Conservation (phyloP, 2,888 invertebrate genomes). For the Pachycephus smyrnensis region DNA sequence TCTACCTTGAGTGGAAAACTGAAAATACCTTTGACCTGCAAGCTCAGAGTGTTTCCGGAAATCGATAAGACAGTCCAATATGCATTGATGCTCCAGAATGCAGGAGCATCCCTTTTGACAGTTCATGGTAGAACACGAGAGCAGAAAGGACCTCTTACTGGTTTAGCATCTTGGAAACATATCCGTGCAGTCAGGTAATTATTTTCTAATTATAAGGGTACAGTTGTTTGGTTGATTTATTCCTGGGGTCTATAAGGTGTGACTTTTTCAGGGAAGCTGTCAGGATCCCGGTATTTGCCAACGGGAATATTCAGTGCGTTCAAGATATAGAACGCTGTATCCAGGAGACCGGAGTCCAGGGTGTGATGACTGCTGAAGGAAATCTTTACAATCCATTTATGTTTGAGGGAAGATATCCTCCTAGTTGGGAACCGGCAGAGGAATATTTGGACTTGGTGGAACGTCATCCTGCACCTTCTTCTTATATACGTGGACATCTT, state of each 20-base stretch:
- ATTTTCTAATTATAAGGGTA: background rate
- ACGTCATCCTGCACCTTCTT: conserved; percentile 87
- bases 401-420: conserved; percentile 83
- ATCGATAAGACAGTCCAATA: conserved; percentile 88
- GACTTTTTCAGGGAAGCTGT: conserved; percentile 78
- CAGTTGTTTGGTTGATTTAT: background rate
- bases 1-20: conserved; percentile 77
- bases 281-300: conserved; percentile 94
- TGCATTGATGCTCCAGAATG: conserved; percentile 93
- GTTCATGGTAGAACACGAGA: conserved; percentile 97
- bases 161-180: conserved; percentile 93
- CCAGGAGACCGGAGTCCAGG: conserved; percentile 84
- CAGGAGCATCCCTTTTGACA: conserved; percentile 91
- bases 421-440: conserved; percentile 88
- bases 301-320: conserved; percentile 95
- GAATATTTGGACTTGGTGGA: conserved; percentile 89
- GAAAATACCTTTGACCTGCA: conserved; percentile 94
- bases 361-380: conserved; percentile 94
- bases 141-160: conserved; percentile 96
- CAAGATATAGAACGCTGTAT: conserved; percentile 89
- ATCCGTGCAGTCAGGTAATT: conserved; percentile 89
- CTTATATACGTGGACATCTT: conserved; percentile 93
- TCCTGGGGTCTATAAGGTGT: conserved; percentile 8
- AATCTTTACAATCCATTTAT: conserved; percentile 97
- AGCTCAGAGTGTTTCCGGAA: conserved; percentile 91